Conservation (phyloP, 2,888 invertebrate species). For the Calephelis perditalis region DNA sequence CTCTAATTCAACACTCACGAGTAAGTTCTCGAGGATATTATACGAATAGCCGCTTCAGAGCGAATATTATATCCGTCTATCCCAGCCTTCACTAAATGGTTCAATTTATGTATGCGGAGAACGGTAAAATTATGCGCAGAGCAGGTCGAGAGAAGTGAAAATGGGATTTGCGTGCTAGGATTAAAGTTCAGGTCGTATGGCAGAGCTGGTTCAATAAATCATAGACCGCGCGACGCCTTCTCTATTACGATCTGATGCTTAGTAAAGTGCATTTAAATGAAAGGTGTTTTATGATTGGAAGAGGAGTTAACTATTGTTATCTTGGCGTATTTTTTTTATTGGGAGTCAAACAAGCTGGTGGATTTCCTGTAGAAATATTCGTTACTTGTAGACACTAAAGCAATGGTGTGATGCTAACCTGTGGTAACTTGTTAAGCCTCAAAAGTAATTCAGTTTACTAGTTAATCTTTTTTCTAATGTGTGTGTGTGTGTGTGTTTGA, state of each 20-base stretch:
- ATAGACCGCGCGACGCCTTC: conserved; percentile 45
- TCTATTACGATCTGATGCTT: conserved; percentile 13
- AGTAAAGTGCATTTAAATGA: conserved; percentile 9
- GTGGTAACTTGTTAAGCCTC: too few species aligned
- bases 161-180: conserved; percentile 16
- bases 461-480: too few species aligned
- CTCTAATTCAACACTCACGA: too few species aligned
- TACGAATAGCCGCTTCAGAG: conserved; percentile 45
- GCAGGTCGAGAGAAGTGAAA: conserved; percentile 23
- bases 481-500: too few species aligned
- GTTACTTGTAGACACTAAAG: too few species aligned
- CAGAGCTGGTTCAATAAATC: conserved; percentile 29
- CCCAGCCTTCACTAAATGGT: conserved; percentile 42
- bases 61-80: conserved; percentile 47
- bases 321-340: too few species aligned
- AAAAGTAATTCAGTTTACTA: too few species aligned
- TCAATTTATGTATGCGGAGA: conserved; percentile 41
- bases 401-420: too few species aligned
- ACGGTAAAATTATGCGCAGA: conserved; percentile 34
- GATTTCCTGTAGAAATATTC: too few species aligned
- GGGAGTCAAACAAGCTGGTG: too few species aligned
- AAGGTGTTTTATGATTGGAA: conserved; percentile 18
- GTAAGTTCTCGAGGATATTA: conserved; percentile 44
- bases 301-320: too few species aligned
- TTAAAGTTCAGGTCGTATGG: conserved; percentile 24